Conservation (phyloP, 2,888 invertebrate species). For the Anagyrus pseudococci region DNA sequence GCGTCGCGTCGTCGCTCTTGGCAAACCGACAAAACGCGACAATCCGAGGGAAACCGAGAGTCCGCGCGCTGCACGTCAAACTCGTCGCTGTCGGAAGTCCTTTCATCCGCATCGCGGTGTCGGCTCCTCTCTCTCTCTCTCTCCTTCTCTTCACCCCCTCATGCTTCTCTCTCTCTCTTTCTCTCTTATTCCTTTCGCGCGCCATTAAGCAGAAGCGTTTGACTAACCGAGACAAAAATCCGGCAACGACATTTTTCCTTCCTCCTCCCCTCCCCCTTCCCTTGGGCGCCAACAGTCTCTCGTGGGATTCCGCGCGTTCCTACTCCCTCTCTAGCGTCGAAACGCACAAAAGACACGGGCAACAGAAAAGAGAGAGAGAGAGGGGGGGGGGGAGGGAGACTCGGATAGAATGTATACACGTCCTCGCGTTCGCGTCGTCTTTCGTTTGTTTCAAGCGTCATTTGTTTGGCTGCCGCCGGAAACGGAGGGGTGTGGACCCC, state of each 20-base stretch:
- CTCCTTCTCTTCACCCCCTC: not conserved
- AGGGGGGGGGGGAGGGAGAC: constrained; percentile 30
- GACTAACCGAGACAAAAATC: constrained; percentile 62
- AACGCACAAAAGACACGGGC: constrained; percentile 28
- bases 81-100: constrained; percentile 28
- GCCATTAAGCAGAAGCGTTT: constrained; percentile 60
- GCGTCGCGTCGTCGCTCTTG: too few species aligned
- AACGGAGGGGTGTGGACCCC: constrained; percentile 40
- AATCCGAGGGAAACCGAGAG: constrained; percentile 12
- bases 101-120: constrained; percentile 18
- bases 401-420: constrained; percentile 50
- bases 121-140: not conserved
- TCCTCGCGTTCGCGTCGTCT: constrained; percentile 43
- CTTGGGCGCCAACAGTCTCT: constrained; percentile 31
- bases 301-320: constrained; percentile 53
- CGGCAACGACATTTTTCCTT: constrained; percentile 54
- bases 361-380: constrained; percentile 35
- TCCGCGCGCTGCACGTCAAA: constrained; percentile 18
- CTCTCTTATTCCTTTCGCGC: constrained; percentile 49
- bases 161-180: not conserved
- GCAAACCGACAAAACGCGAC: constrained; percentile 2
- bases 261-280: constrained; percentile 19
- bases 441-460: constrained; percentile 62
- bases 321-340: not conserved
- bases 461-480: constrained; percentile 56